Base-by-base conservation (phyloP, 2,888 invertebrate species). In the Dynastes grantii region DNA sequence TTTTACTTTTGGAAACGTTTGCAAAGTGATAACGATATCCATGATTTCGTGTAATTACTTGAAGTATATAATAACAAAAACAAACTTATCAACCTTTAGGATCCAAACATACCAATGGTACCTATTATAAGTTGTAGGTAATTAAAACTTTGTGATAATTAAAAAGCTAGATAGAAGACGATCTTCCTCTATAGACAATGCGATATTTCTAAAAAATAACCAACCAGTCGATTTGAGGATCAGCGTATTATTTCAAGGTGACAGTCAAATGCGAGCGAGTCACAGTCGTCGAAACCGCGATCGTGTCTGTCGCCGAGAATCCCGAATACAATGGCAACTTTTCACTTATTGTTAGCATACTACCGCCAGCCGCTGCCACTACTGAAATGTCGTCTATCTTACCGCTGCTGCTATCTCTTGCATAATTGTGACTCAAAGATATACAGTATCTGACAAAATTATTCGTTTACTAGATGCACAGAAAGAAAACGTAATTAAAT, bases 291-390 rank as follows among this genome's bases (percentile, higher is more conserved):
- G 78, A 79, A 80, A 79, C 80, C 71, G 76, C 80, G 71, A 37
- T 29, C 37, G 73, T 64, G 29, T 22, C 70, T 58, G 76, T 79
- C 80, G 67, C 78, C 79, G 81, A 84, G 83, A 82, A 83, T 85
- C 83, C 82, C 84, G 88, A 88, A 88, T 87, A 88, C 88, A 88
- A 88, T 88, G 88, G 87, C 86, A 85, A 85, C 87, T 86, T 86
- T 87, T 87, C 87, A 86, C 86, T 87, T 22, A 22, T 22, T 22
- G 22, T 22, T 87, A 87, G 87, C 87, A 87, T 87, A 87, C 86
- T 85, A 85, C 87, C 86, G 45, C 22, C 22, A 22, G 9, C 32
- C 8, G 45, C 86, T 85, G 85, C 87, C 86, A 45, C 45, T 11
- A 11, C 45, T 11, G 85, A 87, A 87, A 87, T 85, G 86, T 86